Conservation (phyloP, 2,888 invertebrate genomes). For the Drosophila villosipedis region DNA sequence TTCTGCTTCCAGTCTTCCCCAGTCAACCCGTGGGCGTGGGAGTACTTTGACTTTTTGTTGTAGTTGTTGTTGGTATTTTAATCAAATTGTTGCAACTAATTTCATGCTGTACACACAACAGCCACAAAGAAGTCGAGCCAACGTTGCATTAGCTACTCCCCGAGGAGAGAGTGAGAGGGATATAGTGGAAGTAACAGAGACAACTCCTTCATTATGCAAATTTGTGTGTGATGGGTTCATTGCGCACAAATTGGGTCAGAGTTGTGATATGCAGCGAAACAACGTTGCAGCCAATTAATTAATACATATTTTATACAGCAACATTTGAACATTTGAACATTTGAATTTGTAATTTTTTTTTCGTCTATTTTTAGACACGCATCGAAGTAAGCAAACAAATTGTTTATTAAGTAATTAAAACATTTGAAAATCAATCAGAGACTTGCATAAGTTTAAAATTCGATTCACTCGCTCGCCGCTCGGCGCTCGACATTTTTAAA, state of each 20-base stretch:
- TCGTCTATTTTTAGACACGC: constrained; percentile 19
- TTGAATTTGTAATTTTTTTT: not conserved
- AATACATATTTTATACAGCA: not conserved
- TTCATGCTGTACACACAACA: constrained; percentile 54
- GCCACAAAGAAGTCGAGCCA: not conserved
- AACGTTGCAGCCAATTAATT: constrained; percentile 42
- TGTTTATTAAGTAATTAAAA: constrained; percentile 69
- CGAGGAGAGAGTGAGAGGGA: not conserved
- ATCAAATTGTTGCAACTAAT: constrained; percentile 71
- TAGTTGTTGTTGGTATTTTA: constrained; percentile 21
- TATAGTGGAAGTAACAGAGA: not conserved
- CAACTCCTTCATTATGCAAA: constrained; percentile 59
- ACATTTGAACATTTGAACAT: not conserved
- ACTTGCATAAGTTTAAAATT: constrained; percentile 64
- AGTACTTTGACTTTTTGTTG: constrained; percentile 33
- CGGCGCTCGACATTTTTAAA: constrained; percentile 13
- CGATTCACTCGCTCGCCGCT: constrained; percentile 29
- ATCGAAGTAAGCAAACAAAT: constrained; percentile 21
- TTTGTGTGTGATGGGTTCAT: constrained; percentile 60
- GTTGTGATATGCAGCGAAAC: constrained; percentile 49
- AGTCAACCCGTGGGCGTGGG: constrained; percentile 68
- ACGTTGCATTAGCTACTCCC: not conserved
- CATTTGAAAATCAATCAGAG: constrained; percentile 68
- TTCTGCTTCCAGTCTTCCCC: constrained; percentile 19
- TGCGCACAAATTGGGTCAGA: constrained; percentile 74